Evolutionary conservation across 2,797 vertebrate genomes (phyloP), one percentile per base, ranked within the genome.

Genomic region (Luscinia megarhynchos): DNA sequence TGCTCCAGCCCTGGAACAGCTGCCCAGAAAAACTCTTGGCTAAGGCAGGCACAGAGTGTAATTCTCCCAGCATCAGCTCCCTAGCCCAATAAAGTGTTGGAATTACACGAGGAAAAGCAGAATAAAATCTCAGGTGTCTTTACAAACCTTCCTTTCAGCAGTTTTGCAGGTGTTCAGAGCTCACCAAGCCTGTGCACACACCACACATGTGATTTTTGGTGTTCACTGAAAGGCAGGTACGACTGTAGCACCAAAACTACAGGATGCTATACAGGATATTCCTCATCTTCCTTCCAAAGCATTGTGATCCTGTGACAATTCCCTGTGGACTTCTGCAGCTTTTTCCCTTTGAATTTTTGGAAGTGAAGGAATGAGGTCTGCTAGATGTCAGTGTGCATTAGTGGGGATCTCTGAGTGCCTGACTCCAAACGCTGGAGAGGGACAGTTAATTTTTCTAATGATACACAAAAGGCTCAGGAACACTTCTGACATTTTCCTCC

Each of bases 401-500:
- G 55, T 3, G 34, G 6, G 36, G 72, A 87, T 84, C 34, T 54
- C 83, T 63, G 32, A 67, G 86, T 34, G 88, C 80, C 95, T 9
- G 46, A 27, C 80, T 85, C 93, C 90, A 86, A 89, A 72, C 0
- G 1, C 2, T 86, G 80, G 18, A 40, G 51, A 92, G 48, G 15
- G n/a, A 96, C 92, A 95, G 84, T 92, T 96, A 87, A 96, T 96
- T 97, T 97, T 95, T 80, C 93, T 96, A 97, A 97, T 93, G 93
- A 95, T 87, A 55, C 63, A 70, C 83, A 89, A 26, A 92, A 85
- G 63, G 94, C 81, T 70, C 77, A 64, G 80, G 79, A 95, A 88
- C 29, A 54, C 55, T 95, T 94, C 91, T 95, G 96, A 93, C 94
- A 66, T 95, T 64, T 82, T 61, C 23, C 27, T 87, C 74, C 61